phyloP scores from a whole-genome alignment of 1,140 invertebrate species.

The Calephelis virginiensis region DNA sequence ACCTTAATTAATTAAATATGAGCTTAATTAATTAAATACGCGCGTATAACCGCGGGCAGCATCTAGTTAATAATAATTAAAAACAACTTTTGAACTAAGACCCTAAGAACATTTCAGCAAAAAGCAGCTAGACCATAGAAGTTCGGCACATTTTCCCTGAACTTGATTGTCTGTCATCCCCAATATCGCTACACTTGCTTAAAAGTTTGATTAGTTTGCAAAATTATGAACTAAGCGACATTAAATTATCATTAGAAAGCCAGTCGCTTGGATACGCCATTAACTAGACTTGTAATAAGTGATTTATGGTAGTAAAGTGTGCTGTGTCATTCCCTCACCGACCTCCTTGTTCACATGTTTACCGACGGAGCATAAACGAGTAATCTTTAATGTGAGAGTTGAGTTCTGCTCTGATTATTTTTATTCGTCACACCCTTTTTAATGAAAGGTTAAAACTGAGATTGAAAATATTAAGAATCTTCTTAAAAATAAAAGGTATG shows the following conservation, averaged over 20 bases:
- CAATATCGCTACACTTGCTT: slow-evolving; percentile 20
- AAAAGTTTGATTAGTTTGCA: slow-evolving; percentile 35
- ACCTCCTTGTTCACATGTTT: slow-evolving; percentile 15
- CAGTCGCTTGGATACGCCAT: slow-evolving; percentile 42
- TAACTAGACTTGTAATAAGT: slow-evolving; percentile 51
- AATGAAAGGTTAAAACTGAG: neutral
- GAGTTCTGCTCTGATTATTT: slow-evolving; percentile 31
- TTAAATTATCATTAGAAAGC: slow-evolving; percentile 60
- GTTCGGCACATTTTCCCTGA: neutral
- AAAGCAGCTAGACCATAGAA: slow-evolving; percentile 1
- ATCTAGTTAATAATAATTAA: no score
- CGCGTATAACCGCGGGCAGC: no score
- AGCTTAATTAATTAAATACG: no score
- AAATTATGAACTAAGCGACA: slow-evolving; percentile 50
- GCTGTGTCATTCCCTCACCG: slow-evolving; percentile 15
- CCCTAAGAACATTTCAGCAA: neutral
- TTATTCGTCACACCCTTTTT: neutral
- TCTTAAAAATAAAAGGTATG: no score
- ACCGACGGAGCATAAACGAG: slow-evolving; percentile 20
- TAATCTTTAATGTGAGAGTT: slow-evolving; percentile 38
- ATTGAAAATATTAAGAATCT: no score
- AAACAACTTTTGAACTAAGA: neutral
- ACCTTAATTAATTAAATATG: no score
- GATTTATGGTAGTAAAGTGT: slow-evolving; percentile 40
- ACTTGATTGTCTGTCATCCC: slow-evolving; percentile 8